phyloP scores from a whole-genome alignment of 2,113 vertebrate species.

The Psittacara wagleri region DNA sequence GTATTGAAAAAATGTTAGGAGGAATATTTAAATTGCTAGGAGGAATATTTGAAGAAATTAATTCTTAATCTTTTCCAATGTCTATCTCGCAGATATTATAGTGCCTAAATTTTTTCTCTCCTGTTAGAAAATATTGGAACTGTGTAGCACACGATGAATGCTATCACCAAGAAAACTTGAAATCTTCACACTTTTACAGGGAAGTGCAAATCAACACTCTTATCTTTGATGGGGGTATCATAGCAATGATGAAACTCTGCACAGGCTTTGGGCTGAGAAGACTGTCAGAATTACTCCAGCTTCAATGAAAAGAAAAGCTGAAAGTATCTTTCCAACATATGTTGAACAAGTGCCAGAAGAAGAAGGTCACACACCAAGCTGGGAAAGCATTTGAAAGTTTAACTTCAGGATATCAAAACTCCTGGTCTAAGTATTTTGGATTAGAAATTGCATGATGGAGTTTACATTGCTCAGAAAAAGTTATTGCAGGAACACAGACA shows the following conservation, averaged over 20 bases:
- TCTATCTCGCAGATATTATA: neutral
- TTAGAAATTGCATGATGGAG: neutral
- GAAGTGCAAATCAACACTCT: neutral
- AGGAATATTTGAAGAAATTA: neutral
- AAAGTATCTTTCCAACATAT: conserved; percentile 1
- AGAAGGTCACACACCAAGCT: neutral
- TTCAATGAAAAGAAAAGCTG: neutral
- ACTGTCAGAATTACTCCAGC: neutral
- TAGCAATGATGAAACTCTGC: neutral
- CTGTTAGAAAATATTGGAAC: neutral
- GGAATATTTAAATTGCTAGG: neutral
- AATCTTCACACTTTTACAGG: neutral
- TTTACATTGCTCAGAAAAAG: neutral
- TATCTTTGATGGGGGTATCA: neutral
- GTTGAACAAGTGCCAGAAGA: conserved; percentile 15
- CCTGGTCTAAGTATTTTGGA: neutral
- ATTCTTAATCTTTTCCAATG: neutral
- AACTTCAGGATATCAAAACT: neutral
- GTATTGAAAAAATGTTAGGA: neutral
- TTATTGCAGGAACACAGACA: neutral
- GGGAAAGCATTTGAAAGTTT: conserved; percentile 1
- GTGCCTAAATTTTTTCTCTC: neutral
- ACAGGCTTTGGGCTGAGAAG: neutral
- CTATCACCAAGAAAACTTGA: neutral
- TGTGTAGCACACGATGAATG: neutral